Base-by-base conservation (phyloP, 2,888 invertebrate species). In the Diarsia rubi region DNA sequence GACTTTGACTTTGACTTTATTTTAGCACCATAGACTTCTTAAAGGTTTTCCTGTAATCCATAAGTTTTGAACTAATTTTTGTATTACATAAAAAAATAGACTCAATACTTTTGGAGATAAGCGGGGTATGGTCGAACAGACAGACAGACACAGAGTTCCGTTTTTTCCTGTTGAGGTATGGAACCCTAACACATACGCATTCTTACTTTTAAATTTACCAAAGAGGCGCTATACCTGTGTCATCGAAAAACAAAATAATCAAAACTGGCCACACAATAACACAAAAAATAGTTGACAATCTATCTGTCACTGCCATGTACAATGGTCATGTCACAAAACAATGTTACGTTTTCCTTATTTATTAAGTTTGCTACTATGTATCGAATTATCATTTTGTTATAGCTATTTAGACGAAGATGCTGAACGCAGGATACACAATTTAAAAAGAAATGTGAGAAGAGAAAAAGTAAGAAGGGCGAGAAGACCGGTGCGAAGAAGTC, bases 311-410 rank as follows among this genome's bases (percentile, higher is more conserved):
- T 77, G 65, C 75, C 69, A 71, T 64, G 72, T 67, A 64, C 37
- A 47, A 68, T 70, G 79, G 85, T 82, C 84, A 89, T 87, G 89
- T 86, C 85, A 83, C 71, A 66, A 78, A 81, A 90, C 77, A 67
- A 88, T 88, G 88, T 83, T 88, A 73, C 81, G 84, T 71, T 79
- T 82, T 65, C 75, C 86, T 77, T 86, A 84, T 86, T 73, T 87
- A 84, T 47, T 88, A 84, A 75, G 76, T 88, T 87, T 87, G 52
- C 42, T 87, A 85, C 24, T 87, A 77, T 87, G 78, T 85, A 83
- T 87, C 54, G 80, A 82, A 78, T 81, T 75, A 73, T 75, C 84
- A 52, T 74, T 85, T 83, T 85, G 79, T 66, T 78, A 86, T 77
- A 82, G 77, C 42, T 85, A 79, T 82, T 66, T 82, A 60, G 74